Conservation (phyloP, 1,140 invertebrate genomes). For the Proctacanthus coquilletti region DNA sequence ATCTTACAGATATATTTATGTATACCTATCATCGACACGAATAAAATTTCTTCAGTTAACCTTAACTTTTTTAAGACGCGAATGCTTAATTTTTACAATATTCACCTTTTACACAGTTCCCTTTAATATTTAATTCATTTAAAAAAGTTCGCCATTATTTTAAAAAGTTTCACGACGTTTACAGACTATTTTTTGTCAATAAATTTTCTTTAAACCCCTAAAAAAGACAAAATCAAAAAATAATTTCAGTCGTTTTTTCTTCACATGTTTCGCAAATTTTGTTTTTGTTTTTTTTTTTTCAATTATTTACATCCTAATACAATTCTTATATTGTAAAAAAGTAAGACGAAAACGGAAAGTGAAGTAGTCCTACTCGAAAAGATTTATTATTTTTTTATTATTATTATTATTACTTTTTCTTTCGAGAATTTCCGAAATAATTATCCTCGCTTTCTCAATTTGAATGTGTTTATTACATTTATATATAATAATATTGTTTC, state of each 20-base stretch:
- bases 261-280: too few species aligned
- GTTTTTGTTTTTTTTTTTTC: too few species aligned
- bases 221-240: neutral
- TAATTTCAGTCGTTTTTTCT: neutral
- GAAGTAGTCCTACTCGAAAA: too few species aligned
- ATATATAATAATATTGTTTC: neutral
- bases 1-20: neutral
- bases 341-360: neutral
- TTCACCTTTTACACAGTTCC: too few species aligned
- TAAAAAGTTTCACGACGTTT: neutral
- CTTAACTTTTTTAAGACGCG: neutral
- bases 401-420: neutral
- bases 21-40: neutral
- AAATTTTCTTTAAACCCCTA: neutral
- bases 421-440: neutral
- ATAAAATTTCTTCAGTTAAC: neutral
- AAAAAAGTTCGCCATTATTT: neutral
- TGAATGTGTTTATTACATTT: neutral
- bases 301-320: constrained; percentile 1
- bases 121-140: too few species aligned
- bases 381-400: neutral
- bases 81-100: neutral
- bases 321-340: too few species aligned
- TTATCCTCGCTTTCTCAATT: neutral
- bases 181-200: neutral